Base-by-base conservation (phyloP, 2,888 invertebrate genomes). In the Patella depressa region DNA sequence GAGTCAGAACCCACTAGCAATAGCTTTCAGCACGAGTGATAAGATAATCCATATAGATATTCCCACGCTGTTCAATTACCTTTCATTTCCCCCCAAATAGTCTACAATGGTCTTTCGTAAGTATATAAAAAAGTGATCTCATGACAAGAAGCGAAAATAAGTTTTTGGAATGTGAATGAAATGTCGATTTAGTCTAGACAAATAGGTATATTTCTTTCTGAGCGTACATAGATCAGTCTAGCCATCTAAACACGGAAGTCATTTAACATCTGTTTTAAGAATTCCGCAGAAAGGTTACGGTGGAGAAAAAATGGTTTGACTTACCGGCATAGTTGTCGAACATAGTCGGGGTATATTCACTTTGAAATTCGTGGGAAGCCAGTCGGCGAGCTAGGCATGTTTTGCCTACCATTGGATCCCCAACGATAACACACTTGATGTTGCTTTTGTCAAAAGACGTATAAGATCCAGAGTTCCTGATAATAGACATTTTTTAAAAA, bases 321-420 rank as follows among this genome's bases (percentile, higher is more conserved):
- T 80, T 84, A 88, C 88, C 86, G 75, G 86, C 86, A 82, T 85
- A 88, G 79, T 87, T 88, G 78, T 87, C 88, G 74, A 88, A 87
- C 71, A 86, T 80, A 0, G 88, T 88, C 9, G 88, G 88, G 45
- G 80, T 83, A 74, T 88, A 88, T 72, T 87, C 87, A 59, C 82
- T 81, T 24, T 81, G 85, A 75, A 86, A 87, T 5, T 83, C 85
- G 65, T 85, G 79, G 3, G 85, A 81, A 11, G 88, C 85, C 15
- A 88, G 79, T 55, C 87, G 78, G 19, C 83, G 79, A 14, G 87
- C 87, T 45, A 88, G 78, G 72, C 84, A 83, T 12, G 85, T 83
- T 76, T 88, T 88, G 17, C 88, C 88, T 57, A 86, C 86, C 71
- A 84, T 86, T 17, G 85, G 80, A 75, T 88, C 87, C 19, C 88